Conservation (phyloP, 2,113 vertebrate genomes). For the Suricata suricatta region DNA sequence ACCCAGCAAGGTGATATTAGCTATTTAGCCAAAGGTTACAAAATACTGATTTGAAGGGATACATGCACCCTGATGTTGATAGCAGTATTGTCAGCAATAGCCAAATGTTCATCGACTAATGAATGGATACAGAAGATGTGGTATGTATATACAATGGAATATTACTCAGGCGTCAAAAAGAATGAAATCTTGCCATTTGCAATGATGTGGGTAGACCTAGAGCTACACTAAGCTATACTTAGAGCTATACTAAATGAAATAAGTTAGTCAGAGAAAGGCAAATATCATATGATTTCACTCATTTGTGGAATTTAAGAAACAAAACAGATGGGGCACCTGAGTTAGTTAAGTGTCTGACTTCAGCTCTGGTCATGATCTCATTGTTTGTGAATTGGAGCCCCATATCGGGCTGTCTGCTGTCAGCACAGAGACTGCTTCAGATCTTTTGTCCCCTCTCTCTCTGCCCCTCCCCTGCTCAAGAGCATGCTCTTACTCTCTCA, state of each 20-base stretch:
- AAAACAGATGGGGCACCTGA: neutral
- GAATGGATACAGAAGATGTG: neutral
- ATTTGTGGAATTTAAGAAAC: neutral
- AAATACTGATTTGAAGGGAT: neutral
- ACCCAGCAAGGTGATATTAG: neutral
- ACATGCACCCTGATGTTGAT: neutral
- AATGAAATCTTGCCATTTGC: neutral
- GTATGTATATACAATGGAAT: neutral
- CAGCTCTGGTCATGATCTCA: no score
- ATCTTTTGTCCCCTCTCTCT: no score
- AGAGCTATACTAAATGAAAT: neutral
- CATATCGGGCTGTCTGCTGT: no score
- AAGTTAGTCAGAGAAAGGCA: neutral
- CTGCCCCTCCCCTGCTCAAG: no score
- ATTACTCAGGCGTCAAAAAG: neutral
- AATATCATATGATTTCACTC: neutral
- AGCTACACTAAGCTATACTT: neutral
- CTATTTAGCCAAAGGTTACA: neutral
- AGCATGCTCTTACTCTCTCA: no score
- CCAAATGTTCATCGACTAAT: neutral
- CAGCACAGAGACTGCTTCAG: no score
- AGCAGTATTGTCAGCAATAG: neutral
- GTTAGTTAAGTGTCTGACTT: no score
- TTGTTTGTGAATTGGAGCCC: no score
- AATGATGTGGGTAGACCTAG: neutral